These are phyloP conservation scores for Sceliomorpha sp. DNA, from an alignment of 2,888 invertebrate species.

Conservation along the genomic window DNA sequence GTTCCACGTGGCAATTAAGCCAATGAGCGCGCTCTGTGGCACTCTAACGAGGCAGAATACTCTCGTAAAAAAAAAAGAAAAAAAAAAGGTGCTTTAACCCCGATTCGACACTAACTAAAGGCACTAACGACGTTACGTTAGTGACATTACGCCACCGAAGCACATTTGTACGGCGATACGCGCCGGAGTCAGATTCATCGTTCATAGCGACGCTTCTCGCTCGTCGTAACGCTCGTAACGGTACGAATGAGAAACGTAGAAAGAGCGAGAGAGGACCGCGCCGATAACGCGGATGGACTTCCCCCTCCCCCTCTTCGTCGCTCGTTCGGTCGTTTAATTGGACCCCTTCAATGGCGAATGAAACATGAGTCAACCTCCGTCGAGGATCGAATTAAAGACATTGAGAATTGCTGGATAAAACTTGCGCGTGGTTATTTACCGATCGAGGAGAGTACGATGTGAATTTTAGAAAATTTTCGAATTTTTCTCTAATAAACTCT, in stretches of 20 bases:
- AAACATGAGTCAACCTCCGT: slow-evolving; percentile 51
- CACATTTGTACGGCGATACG: slow-evolving; percentile 15
- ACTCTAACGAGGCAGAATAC: slow-evolving; percentile 56
- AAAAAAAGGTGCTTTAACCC: slow-evolving; percentile 60
- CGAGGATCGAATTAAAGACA: slow-evolving; percentile 32
- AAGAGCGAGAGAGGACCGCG: slow-evolving; percentile 22
- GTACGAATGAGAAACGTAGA: too few relatives aligned
- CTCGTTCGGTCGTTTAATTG: slow-evolving; percentile 50
- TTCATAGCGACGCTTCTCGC: too few relatives aligned
- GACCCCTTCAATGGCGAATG: slow-evolving; percentile 40
- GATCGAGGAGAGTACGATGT: too few relatives aligned
- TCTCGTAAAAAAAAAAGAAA: slow-evolving; percentile 15
- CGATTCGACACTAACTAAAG: slow-evolving; percentile 65
- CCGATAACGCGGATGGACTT: slow-evolving; percentile 33
- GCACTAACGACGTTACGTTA: slow-evolving; percentile 65
- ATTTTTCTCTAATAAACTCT: too few relatives aligned
- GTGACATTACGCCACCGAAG: slow-evolving; percentile 45
- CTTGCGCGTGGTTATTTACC: too few relatives aligned
- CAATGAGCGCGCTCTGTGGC: slow-evolving; percentile 55
- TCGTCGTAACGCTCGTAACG: too few relatives aligned
- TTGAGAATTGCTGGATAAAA: slow-evolving; percentile 24
- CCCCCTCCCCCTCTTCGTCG: slow-evolving; percentile 30
- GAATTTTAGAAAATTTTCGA: too few relatives aligned
- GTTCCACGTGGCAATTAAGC: slow-evolving; percentile 42
- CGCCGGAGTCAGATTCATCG: too few relatives aligned